phyloP scores from a whole-genome alignment of 1,140 invertebrate genomes.

The Mizuhopecten yessoensis region DNA sequence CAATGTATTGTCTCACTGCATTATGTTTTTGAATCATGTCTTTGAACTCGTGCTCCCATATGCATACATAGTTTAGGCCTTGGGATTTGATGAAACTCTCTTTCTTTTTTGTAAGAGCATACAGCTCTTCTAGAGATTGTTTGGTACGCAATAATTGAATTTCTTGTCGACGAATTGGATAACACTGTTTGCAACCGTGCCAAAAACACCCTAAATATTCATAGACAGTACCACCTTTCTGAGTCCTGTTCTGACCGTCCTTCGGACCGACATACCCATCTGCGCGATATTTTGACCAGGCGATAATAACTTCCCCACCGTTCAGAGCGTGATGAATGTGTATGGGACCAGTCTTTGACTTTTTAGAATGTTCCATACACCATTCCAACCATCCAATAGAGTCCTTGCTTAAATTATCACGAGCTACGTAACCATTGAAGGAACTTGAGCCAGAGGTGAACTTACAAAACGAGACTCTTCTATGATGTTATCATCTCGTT shows the following conservation, averaged over 20 bases:
- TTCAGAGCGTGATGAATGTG: conserved; percentile 57
- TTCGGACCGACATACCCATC: conserved; percentile 51
- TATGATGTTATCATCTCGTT: not conserved
- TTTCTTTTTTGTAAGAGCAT: conserved; percentile 52
- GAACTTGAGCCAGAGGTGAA: conserved; percentile 50
- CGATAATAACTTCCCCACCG: conserved; percentile 46
- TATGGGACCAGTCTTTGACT: not conserved
- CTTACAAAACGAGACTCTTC: conserved; percentile 43
- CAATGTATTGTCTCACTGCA: conserved; percentile 37
- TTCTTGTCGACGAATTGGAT: not conserved
- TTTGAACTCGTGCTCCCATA: conserved; percentile 58
- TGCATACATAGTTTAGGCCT: conserved; percentile 44
- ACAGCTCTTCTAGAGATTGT: conserved; percentile 57
- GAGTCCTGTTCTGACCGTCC: not conserved
- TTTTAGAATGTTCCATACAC: conserved; percentile 42
- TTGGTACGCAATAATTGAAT: conserved; percentile 44
- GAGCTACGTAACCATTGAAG: conserved; percentile 52
- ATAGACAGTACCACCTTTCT: not conserved
- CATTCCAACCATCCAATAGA: conserved; percentile 61
- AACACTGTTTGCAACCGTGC: conserved; percentile 54
- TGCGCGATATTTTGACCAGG: conserved; percentile 47
- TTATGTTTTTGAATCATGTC: conserved; percentile 48
- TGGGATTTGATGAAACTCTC: conserved; percentile 50
- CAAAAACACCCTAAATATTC: conserved; percentile 42
- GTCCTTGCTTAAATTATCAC: conserved; percentile 54